Evolutionary conservation across 2,888 invertebrate genomes (phyloP), one percentile per base, ranked within the genome.

Genomic region (Gibbula magus): DNA sequence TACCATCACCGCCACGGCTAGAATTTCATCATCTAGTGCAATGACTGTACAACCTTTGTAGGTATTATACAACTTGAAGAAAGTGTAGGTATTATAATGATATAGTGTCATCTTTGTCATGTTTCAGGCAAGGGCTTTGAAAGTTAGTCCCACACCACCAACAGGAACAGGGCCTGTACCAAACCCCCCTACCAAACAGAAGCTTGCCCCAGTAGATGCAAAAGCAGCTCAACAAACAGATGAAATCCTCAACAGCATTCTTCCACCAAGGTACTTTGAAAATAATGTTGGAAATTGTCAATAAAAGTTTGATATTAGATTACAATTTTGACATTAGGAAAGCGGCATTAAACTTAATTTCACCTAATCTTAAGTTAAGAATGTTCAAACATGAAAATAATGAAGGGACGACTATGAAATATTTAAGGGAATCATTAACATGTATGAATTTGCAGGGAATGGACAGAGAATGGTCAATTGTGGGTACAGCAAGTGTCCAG

Each of bases 391-490:
- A n/a, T n/a, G n/a, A n/a, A n/a, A n/a, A n/a, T n/a, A n/a, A n/a
- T n/a, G n/a, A n/a, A n/a, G n/a, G n/a, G n/a, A n/a, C n/a, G n/a
- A n/a, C n/a, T n/a, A n/a, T 45, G 45, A 45, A 8, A 45, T 1
- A 45, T 45, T 45, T n/a, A n/a, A n/a, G n/a, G n/a, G n/a, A 45
- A 13, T 45, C 5, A 45, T 45, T 45, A 45, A 8, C 5, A 5
- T 35, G 35, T 45, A 45, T 45, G 13, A 8, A 45, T 45, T 45
- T 5, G 13, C 80, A 93, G 96, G 91, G 97, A 98, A 94, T 98
- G 98, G 98, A 97, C 97, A 91, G 97, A 98, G 92, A 96, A 97
- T 87, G 97, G 97, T 0, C 97, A 98, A 93, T 94, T 96, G 91
- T 94, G 94, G 94, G 91, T 93, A 29, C 94, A 94, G 84, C 93